phyloP scores from a whole-genome alignment of 2,113 vertebrate genomes.

The Trogon melanurus region DNA sequence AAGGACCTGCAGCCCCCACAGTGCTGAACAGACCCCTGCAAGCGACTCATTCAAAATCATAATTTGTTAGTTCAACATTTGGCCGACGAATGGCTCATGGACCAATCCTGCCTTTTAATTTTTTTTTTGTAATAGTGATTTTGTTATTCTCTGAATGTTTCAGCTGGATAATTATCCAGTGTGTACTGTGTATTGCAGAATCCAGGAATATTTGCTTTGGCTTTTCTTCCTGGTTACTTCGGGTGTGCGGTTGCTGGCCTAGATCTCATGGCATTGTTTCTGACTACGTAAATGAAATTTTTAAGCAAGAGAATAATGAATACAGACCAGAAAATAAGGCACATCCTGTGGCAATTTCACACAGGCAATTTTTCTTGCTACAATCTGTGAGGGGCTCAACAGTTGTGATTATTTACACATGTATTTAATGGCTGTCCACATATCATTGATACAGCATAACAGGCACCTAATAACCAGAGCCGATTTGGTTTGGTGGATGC shows the following conservation, averaged over 20 bases:
- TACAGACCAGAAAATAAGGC: constrained; percentile 49
- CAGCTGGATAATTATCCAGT: background rate
- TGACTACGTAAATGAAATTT: constrained; percentile 43
- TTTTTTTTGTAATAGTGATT: background rate
- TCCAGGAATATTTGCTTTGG: constrained; percentile 55
- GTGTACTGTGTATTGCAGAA: constrained; percentile 13
- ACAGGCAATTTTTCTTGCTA: constrained; percentile 35
- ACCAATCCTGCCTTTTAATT: background rate
- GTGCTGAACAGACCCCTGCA: rapidly evolving
- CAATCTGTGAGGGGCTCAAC: background rate
- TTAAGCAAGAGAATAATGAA: constrained; percentile 48
- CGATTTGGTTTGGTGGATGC: background rate
- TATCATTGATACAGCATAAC: background rate
- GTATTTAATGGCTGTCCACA: background rate
- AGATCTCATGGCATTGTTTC: constrained; percentile 55
- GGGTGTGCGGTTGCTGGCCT: constrained; percentile 31
- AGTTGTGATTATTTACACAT: constrained; percentile 37
- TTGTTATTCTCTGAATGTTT: constrained; percentile 18
- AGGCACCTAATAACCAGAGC: background rate
- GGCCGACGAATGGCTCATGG: background rate
- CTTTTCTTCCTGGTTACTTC: constrained; percentile 46
- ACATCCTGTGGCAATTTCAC: constrained; percentile 53
- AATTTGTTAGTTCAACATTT: background rate
- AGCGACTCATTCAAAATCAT: background rate
- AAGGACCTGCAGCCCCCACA: background rate